These are phyloP conservation scores for Eupleurogrammus muticus DNA, from an alignment of 2,797 vertebrate species.

Conservation along the genomic window DNA sequence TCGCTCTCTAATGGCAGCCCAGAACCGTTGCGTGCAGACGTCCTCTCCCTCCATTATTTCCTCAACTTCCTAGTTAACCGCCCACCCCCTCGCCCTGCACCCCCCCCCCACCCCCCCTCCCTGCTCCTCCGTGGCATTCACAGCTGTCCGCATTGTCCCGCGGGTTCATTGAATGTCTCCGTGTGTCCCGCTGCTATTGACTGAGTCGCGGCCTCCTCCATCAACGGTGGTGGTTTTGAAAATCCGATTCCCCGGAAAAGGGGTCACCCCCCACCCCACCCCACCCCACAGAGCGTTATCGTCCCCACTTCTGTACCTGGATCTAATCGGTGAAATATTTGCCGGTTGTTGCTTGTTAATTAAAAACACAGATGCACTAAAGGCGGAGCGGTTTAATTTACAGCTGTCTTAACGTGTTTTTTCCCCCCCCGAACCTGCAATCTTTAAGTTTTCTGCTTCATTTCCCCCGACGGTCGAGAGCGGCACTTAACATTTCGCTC, in stretches of 20 bases:
- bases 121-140: constrained; percentile 35
- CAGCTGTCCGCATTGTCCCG: constrained; percentile 55
- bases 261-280: no score
- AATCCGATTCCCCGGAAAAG: constrained; percentile 36
- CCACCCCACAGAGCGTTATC: constrained; percentile 9
- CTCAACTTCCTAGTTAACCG: constrained; percentile 44
- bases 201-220: constrained; percentile 50
- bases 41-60: neutral
- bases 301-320: neutral
- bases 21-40: neutral
- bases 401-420: constrained; percentile 41
- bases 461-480: constrained; percentile 38
- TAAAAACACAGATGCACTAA: neutral
- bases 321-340: constrained; percentile 11
- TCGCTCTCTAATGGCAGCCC: neutral
- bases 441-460: constrained; percentile 31
- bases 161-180: constrained; percentile 37
- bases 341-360: constrained; percentile 17
- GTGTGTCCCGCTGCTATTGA: constrained; percentile 53
- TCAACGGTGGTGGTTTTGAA: constrained; percentile 42
- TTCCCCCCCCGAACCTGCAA: constrained; percentile 41
- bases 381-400: constrained; percentile 15
- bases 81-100: constrained; percentile 29
- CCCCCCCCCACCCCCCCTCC: constrained; percentile 24
- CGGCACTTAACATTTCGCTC: constrained; percentile 35